A percentile compares a stretch with the other conserved stretches of the same genome.
phyloP scores from a whole-genome alignment of 2,113 vertebrate genomes.

The Perccottus glenii region DNA sequence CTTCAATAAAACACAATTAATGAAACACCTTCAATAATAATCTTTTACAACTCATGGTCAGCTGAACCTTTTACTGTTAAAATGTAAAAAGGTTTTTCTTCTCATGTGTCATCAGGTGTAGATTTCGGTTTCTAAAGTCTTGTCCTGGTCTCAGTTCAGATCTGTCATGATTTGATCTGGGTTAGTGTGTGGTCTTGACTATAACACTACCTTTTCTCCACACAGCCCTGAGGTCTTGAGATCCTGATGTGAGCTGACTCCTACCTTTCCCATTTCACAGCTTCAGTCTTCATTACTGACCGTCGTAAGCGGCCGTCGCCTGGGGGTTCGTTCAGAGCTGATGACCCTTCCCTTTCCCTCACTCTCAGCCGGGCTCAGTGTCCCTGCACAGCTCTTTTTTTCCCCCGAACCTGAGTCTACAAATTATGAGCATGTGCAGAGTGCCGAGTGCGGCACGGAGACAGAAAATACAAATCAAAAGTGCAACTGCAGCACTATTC shows the following conservation, averaged over 20 bases:
- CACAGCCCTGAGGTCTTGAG: slow-evolving; percentile 12
- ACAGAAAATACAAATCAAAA: slow-evolving; percentile 39
- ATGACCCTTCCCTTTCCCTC: background rate
- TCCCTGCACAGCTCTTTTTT: slow-evolving; percentile 20
- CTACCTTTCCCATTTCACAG: slow-evolving; percentile 56
- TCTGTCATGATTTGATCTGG: no score
- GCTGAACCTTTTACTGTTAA: no score
- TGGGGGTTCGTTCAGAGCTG: slow-evolving; percentile 25
- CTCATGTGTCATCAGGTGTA: no score
- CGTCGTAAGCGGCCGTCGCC: slow-evolving; percentile 32
- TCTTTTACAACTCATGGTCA: no score
- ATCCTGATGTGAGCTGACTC: slow-evolving; percentile 50
- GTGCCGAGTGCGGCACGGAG: slow-evolving; percentile 22
- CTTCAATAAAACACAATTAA: no score
- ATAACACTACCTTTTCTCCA: background rate
- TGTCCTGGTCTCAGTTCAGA: no score
- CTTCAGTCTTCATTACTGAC: slow-evolving; percentile 56
- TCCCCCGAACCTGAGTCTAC: slow-evolving; percentile 40
- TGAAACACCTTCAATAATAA: no score
- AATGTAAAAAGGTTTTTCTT: no score
- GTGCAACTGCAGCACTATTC: slow-evolving; percentile 54
- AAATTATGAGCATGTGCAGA: slow-evolving; percentile 46
- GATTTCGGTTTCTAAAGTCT: no score
- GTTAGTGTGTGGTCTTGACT: slow-evolving; percentile 1
- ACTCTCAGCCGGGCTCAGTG: background rate